A percentile compares a stretch with the other conserved stretches of the same genome.
Evolutionary conservation across 2,888 invertebrate genomes (phyloP).

Genomic region (Auanema sp.): DNA sequence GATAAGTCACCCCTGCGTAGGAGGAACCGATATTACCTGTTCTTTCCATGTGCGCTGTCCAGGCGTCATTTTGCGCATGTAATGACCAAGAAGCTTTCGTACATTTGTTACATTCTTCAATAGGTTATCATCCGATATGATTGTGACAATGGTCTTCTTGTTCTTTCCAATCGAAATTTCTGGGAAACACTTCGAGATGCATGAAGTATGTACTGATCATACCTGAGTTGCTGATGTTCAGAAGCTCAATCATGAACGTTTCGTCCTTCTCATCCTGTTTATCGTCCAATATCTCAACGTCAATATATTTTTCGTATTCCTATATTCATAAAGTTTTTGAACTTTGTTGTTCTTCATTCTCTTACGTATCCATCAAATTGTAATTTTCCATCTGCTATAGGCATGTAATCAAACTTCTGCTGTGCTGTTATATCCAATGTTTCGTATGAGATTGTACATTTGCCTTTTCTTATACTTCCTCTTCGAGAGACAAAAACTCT

Average conservation of each 20-base stretch:
- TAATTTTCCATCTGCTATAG: slow-evolving; percentile 27
- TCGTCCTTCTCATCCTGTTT: slow-evolving; percentile 72
- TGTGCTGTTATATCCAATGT: slow-evolving; percentile 71
- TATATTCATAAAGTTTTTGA: slow-evolving; percentile 45
- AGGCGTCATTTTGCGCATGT: slow-evolving; percentile 44
- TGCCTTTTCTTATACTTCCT: slow-evolving; percentile 28
- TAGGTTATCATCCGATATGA: slow-evolving; percentile 70
- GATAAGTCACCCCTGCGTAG: not conserved
- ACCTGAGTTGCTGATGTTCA: slow-evolving; percentile 9
- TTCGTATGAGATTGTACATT: slow-evolving; percentile 67
- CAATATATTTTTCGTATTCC: slow-evolving; percentile 69
- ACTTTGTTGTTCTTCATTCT: not conserved
- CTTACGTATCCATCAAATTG: slow-evolving; percentile 25
- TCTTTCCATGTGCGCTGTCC: slow-evolving; percentile 49
- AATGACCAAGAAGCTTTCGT: slow-evolving; percentile 41
- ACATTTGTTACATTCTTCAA: slow-evolving; percentile 47
- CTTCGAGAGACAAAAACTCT: slow-evolving; percentile 34
- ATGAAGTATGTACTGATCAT: no score
- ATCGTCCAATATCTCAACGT: slow-evolving; percentile 71
- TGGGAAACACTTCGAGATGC: no score
- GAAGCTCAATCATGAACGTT: slow-evolving; percentile 70
- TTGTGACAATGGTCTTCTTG: slow-evolving; percentile 67
- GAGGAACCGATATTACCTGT: slow-evolving; percentile 20
- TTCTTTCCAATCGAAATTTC: slow-evolving; percentile 67
- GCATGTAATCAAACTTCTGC: slow-evolving; percentile 68